Evolutionary conservation across 1,140 invertebrate species (phyloP).

Genomic region (Conus betulinus): DNA sequence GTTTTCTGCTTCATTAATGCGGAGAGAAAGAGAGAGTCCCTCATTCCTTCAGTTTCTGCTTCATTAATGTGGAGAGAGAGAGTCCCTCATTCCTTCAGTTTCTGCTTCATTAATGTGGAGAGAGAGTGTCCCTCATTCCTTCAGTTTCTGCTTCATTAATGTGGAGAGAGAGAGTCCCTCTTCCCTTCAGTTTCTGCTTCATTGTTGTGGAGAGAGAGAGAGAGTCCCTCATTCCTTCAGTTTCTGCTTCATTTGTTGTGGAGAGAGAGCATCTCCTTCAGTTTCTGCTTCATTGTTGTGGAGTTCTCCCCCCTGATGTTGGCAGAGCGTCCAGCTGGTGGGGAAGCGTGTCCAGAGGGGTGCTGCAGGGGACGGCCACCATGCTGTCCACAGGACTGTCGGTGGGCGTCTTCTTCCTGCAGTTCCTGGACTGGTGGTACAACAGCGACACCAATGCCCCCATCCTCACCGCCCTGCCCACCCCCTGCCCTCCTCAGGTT

Average conservation of each 20-base stretch:
- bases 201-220: too few species aligned
- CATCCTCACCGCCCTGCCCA: conserved; percentile 79
- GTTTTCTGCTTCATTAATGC: too few species aligned
- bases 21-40: too few species aligned
- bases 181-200: too few species aligned
- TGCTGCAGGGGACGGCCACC: conserved; percentile 49
- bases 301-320: neutral
- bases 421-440: conserved; percentile 84
- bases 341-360: conserved; percentile 34
- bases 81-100: conserved; percentile 66
- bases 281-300: too few species aligned
- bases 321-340: neutral
- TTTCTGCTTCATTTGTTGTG: too few species aligned
- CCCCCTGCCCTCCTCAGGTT: conserved; percentile 79
- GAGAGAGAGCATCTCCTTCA: too few species aligned
- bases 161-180: conserved; percentile 29
- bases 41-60: conserved; percentile 50
- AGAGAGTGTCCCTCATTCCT: too few species aligned
- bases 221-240: too few species aligned
- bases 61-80: too few species aligned
- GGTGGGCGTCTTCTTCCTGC: conserved; percentile 83
- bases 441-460: conserved; percentile 64
- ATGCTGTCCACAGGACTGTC: conserved; percentile 79
- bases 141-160: too few species aligned
- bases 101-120: too few species aligned